Base-by-base conservation (phyloP, 2,888 invertebrate genomes). In the Morpho helenor region DNA sequence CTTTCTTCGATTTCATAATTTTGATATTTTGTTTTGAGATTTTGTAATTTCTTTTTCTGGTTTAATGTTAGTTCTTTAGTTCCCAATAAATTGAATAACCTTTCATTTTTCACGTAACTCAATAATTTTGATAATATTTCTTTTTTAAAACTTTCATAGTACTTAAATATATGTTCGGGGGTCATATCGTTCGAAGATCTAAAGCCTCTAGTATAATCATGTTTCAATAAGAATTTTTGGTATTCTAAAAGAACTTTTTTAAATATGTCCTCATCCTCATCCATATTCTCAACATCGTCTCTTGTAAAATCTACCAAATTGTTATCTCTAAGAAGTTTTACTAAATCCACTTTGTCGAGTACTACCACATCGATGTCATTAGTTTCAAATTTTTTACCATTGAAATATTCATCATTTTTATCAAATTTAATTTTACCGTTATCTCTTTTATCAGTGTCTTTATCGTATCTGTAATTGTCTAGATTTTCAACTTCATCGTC, bases 361-460 rank as follows among this genome's bases (percentile, higher is more conserved):
- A 81, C 68, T 31, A 79, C 63, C 2, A 76, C 74, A 44, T 79
- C 77, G 53, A 78, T 54, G 16, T 79, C 46, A 51, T 59, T 46
- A n/a, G 44, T 10, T 44, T 55, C 49, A 8, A 55, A 40, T 7
- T 7, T 31, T 49, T 49, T 49, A 9, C 10, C 7, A 9, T 55
- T 39, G 8, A 47, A 41, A 5, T 42, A 48, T 23, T 48, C 23
- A 5, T 54, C 23, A 41, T 48, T 10, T 10, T 10, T 43, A 23
- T 54, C 4, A 23, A 43, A 5, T 9, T 43, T 52, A 7, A 9
- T n/a, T 41, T 40, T 46, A 1, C 42, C 6, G 8, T 9, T 7
- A 7, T 43, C 42, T 4, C 9, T 43, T 43, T 3, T 6, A 42
- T 49, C 39, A 9, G 43, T n/a, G 43, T 43, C 10, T 43, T 40